Evolutionary conservation across 1,140 invertebrate genomes (phyloP), one percentile per base, ranked within the genome.

Genomic region (Achatina immaculata): DNA sequence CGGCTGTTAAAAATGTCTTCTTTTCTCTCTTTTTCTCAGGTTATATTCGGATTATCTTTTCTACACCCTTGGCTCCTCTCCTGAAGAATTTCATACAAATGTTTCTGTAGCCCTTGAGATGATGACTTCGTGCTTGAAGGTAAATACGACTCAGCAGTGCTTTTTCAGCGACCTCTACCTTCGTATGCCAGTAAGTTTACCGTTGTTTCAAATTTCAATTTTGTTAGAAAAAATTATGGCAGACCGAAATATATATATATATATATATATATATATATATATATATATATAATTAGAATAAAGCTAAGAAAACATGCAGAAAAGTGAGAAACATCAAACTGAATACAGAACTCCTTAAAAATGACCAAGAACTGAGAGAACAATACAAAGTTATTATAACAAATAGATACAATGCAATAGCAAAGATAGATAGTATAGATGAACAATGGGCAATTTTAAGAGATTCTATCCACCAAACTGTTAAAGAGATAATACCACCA

Each of bases 31-130:
- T 19, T 28, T 9, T 82, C 62, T 34, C 76, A 84, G 86, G 45
- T 58, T 88, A n/a, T 87, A 85, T 68, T 88, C 86, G 34, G 88
- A 88, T 55, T 88, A 87, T 73, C 81, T 86, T n/a, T 88, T 86
- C 45, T 76, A 87, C 28, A 75, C 81, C 28, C 62, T 83, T 31
- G 86, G 88, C 24, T 40, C 78, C 68, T 84, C 86, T 0, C 76
- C 84, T 16, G 69, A 85, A 74, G 83, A 78, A 34, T 87, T 88
- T 55, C 79, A 83, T 42, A 45, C 38, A 21, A 83, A 85, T 38
- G 85, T 86, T 6, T 34, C 74, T 1, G 73, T 42, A 14, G 84
- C 86, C 9, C 80, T 86, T 6, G 40, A n/a, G 28, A 76, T 76
- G 65, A 80, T 88, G 28, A 83, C 84, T 31, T 51, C 42, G 4